These are phyloP conservation scores for Osmoderma eremita DNA, from an alignment of 2,888 invertebrate species.

Conservation along the genomic window DNA sequence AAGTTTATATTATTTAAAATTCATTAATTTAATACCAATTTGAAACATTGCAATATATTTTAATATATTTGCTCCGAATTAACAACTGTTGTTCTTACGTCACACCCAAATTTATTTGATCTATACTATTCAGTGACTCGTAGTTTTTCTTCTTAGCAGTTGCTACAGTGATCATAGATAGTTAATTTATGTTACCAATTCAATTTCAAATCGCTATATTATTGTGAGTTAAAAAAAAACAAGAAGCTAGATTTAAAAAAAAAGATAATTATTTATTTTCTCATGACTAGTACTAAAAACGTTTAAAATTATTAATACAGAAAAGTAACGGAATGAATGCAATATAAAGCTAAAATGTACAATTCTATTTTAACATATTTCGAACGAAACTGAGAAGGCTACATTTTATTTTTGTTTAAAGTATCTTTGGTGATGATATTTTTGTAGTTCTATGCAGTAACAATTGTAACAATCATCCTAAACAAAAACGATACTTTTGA, in stretches of 20 bases:
- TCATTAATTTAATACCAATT: too few relatives aligned
- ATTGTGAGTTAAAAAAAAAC: constrained; percentile 8
- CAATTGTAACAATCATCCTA: constrained; percentile 12
- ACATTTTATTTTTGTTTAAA: neutral
- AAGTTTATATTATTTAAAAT: too few relatives aligned
- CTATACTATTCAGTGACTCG: too few relatives aligned
- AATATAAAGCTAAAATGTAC: neutral
- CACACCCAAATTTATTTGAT: too few relatives aligned
- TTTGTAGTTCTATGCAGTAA: neutral
- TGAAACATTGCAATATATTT: too few relatives aligned
- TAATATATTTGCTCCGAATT: too few relatives aligned
- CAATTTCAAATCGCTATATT: neutral
- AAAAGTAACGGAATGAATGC: neutral
- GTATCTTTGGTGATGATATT: constrained; percentile 4
- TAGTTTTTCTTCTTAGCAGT: too few relatives aligned
- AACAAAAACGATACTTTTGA: neutral
- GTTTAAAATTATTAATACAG: constrained; percentile 9
- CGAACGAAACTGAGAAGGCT: neutral
- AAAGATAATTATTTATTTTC: constrained; percentile 1
- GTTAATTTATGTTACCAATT: too few relatives aligned
- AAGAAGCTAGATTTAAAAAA: neutral
- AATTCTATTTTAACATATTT: neutral
- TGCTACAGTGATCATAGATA: too few relatives aligned
- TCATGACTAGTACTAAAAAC: constrained; percentile 30
- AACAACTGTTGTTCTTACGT: too few relatives aligned